Evolutionary conservation across 2,113 vertebrate species (phyloP).

Genomic region (Zapus hudsonius): DNA sequence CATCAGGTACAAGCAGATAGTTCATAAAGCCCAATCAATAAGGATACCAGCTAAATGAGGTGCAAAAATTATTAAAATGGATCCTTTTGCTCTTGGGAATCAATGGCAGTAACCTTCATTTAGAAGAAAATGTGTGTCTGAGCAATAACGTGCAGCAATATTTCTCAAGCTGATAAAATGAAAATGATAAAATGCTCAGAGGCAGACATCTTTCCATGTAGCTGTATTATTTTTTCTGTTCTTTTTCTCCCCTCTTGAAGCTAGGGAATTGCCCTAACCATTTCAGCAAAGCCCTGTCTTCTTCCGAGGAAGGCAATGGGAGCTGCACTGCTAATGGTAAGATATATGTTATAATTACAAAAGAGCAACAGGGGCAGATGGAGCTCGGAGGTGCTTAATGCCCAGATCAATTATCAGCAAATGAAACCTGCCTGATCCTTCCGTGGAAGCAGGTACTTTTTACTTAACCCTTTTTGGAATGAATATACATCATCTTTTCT

Average conservation of each 20-base stretch:
- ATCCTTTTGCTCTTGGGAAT: constrained; percentile 45
- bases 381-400: background rate
- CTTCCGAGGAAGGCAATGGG: background rate
- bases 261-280: background rate
- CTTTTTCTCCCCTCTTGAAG: background rate
- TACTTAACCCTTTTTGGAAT: background rate
- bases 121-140: constrained; percentile 39
- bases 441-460: constrained; percentile 18
- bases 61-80: constrained; percentile 61
- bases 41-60: constrained; percentile 57
- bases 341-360: background rate
- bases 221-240: constrained; percentile 16
- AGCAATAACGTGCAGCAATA: background rate
- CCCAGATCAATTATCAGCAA: constrained; percentile 45
- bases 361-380: constrained; percentile 4
- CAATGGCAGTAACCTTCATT: constrained; percentile 36
- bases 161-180: constrained; percentile 54
- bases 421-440: background rate
- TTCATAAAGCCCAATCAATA: constrained; percentile 54
- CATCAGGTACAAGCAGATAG: background rate
- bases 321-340: background rate
- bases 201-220: constrained; percentile 23
- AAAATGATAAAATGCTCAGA: constrained; percentile 63
- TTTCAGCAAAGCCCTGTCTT: background rate
- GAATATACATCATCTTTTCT: background rate